These are phyloP conservation scores for Brachionus manjavacas DNA, from an alignment of 1,140 invertebrate species.

Conservation along the genomic window DNA sequence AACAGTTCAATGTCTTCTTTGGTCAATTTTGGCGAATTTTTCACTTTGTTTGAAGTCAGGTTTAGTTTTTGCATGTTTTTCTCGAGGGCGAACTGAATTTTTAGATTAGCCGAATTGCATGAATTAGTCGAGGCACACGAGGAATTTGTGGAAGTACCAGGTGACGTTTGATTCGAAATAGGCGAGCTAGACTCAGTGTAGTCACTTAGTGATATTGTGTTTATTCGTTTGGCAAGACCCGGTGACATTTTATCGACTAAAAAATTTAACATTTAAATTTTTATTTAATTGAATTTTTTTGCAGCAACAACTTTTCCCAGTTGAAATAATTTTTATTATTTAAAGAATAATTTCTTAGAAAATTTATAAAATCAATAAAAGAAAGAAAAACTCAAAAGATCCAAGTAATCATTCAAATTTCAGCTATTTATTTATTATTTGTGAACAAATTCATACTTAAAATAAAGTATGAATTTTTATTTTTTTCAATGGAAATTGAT, in stretches of 20 bases:
- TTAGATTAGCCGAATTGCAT: background rate
- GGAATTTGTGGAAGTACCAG: background rate
- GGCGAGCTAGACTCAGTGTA: background rate
- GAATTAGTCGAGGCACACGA: background rate
- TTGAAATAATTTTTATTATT: no score
- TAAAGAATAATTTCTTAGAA: no score
- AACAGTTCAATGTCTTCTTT: constrained; percentile 25
- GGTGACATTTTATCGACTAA: constrained; percentile 18
- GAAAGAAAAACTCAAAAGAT: no score
- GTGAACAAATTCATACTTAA: no score
- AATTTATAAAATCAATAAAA: no score
- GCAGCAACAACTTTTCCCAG: no score
- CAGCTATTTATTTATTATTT: no score
- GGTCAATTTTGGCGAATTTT: background rate
- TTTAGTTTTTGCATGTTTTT: constrained; percentile 26
- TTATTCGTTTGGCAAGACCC: constrained; percentile 17
- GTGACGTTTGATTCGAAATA: background rate
- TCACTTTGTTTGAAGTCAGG: background rate
- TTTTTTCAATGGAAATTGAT: no score
- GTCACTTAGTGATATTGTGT: background rate
- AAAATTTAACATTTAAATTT: background rate
- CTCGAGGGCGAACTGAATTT: constrained; percentile 6
- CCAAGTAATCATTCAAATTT: no score
- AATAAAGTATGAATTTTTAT: no score
- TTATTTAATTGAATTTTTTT: background rate